Conservation (phyloP, 37 sponge, comb jelly and placozoan genomes). For the Amphimedon queenslandica region DNA sequence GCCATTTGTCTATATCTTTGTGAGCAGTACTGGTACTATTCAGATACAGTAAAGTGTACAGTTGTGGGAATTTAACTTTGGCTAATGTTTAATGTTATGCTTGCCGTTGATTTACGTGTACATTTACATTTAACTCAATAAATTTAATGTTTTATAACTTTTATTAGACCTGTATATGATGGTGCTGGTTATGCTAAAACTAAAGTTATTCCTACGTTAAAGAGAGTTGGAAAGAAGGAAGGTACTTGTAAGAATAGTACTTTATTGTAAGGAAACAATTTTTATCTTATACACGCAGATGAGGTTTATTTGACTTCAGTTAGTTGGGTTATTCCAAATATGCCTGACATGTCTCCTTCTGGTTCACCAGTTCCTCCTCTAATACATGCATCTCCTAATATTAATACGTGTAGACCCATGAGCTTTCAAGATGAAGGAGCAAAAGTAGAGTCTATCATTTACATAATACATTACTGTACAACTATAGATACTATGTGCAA, state of each 20-base stretch:
- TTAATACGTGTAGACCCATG: slow-evolving; percentile 80
- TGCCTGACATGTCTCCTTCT: background rate
- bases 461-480: background rate
- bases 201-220: slow-evolving; percentile 44
- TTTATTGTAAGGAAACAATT: background rate
- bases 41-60: too few relatives aligned
- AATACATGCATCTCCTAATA: slow-evolving; percentile 32
- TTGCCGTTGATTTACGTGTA: too few relatives aligned
- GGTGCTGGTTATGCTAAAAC: slow-evolving; percentile 56
- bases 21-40: too few relatives aligned
- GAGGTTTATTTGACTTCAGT: slow-evolving; percentile 50
- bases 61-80: too few relatives aligned
- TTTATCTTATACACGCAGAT: slow-evolving; percentile 13
- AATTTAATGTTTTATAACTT: background rate
- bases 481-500: slow-evolving; percentile 67
- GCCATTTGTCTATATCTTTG: too few relatives aligned
- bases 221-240: slow-evolving; percentile 31
- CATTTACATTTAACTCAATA: too few relatives aligned
- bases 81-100: too few relatives aligned
- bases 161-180: background rate
- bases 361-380: background rate
- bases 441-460: slow-evolving; percentile 32
- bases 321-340: slow-evolving; percentile 44
- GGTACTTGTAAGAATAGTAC: slow-evolving; percentile 10
- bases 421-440: slow-evolving; percentile 81